Conservation (phyloP, 2,113 vertebrate genomes). For the Eonycteris spelaea region DNA sequence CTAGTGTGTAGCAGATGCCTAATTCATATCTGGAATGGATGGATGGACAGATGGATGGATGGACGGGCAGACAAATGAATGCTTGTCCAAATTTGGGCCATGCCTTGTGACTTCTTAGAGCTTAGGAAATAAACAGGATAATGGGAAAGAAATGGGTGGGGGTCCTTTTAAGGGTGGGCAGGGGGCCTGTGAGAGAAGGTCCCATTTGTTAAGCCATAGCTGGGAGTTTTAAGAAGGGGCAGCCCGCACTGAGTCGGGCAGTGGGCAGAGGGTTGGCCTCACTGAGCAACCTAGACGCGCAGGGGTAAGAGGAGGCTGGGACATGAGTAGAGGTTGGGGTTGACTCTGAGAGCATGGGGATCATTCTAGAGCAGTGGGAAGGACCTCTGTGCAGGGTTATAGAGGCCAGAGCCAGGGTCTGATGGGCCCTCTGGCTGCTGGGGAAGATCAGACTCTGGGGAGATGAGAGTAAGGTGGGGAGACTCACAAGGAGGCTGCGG, state of each 20-base stretch:
- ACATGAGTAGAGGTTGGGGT: too few species aligned
- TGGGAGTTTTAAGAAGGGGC: neutral
- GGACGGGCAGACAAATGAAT: fast-evolving
- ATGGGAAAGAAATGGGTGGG: neutral
- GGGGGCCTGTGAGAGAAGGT: neutral
- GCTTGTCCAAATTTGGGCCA: neutral
- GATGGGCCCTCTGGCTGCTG: neutral
- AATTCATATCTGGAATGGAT: fast-evolving
- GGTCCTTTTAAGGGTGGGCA: too few species aligned
- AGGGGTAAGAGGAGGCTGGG: neutral
- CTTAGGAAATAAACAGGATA: neutral
- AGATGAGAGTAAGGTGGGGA: neutral
- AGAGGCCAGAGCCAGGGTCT: neutral
- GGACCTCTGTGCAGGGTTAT: neutral
- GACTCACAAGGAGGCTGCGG: neutral
- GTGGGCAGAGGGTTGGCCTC: neutral
- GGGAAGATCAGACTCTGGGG: neutral
- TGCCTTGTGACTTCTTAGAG: neutral
- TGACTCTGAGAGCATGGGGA: neutral
- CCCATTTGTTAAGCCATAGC: neutral
- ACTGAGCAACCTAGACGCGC: fast-evolving
- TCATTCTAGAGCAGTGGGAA: neutral
- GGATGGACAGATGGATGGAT: neutral
- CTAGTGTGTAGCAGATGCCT: neutral
- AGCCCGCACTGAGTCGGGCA: fast-evolving